Evolutionary conservation across 2,797 vertebrate genomes (phyloP), one percentile per base, ranked within the genome.

Genomic region (Xerus rutilus): DNA sequence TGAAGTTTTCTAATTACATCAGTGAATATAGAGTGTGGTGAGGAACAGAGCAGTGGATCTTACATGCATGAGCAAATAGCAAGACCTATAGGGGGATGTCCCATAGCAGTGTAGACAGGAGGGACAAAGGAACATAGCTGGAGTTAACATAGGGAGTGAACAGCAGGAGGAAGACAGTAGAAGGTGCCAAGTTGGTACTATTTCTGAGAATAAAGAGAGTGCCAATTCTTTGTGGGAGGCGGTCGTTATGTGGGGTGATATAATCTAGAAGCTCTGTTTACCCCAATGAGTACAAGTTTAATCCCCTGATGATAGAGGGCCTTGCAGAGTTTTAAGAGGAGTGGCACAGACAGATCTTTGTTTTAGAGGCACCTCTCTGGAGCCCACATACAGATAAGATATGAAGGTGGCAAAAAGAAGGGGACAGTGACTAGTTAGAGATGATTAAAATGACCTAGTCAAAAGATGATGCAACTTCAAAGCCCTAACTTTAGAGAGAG

Each of bases 1-100:
- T 65, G n/a, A 76, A 95, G 11, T 54, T 81, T 94, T 13, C 23
- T 84, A 59, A 65, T 23, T 67, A 0, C 4, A 0, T 59, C 57
- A 62, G 3, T 62, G 47, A 93, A 10, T 67, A 8, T 88, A 72
- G 57, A 62, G 30, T 35, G 57, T 62, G 70, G 14, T 79, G 35
- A 88, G 52, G 23, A 47, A 23, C 47, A 52, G 17, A 84, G 3
- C 0, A 1, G 7, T 65, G 45, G 65, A 10, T 21, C 62, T 89
- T 69, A n/a, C 81, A 35, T 45, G 0, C 0, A n/a, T 43, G 30
- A 10, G 32, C 30, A 13, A 0, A 2, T n/a, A 35, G 13, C 1
- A 62, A 35, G 89, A 39, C n/a, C 12, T 45, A 0, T 10, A 49
- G 89, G 65, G 54, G 43, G 25, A 35, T 54, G 3, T 76, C 45